These are phyloP conservation scores for Balanococcus diminutus DNA, from an alignment of 2,888 invertebrate species.

Conservation along the genomic window DNA sequence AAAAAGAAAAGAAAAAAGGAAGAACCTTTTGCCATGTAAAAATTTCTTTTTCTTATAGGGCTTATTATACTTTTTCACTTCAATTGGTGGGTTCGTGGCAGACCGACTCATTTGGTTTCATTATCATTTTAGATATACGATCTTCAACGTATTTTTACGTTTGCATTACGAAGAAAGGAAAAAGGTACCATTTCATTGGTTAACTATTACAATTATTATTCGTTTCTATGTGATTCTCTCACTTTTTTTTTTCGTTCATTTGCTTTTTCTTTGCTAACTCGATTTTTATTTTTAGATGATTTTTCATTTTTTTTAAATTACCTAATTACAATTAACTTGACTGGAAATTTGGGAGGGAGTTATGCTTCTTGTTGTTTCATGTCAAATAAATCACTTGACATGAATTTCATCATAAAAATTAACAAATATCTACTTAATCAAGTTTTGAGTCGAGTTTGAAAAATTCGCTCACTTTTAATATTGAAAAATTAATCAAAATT, in stretches of 20 bases:
- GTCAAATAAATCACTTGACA: too few species aligned
- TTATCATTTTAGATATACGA: slow-evolving; percentile 50
- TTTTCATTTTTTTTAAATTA: background rate
- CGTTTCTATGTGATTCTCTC: background rate
- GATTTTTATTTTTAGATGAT: background rate
- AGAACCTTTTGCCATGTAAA: slow-evolving; percentile 48
- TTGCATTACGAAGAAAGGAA: background rate
- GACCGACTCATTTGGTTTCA: slow-evolving; percentile 48
- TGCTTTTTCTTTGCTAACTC: background rate
- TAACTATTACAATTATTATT: slow-evolving; percentile 5
- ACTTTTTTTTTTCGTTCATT: background rate
- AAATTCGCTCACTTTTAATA: too few species aligned
- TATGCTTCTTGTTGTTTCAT: too few species aligned
- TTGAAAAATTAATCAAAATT: too few species aligned
- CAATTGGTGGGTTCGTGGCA: slow-evolving; percentile 33
- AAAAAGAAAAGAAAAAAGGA: slow-evolving; percentile 23
- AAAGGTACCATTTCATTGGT: background rate
- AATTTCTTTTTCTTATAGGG: slow-evolving; percentile 39
- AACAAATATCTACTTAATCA: too few species aligned
- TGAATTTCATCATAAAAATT: too few species aligned
- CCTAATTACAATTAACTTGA: too few species aligned
- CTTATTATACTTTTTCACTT: slow-evolving; percentile 37
- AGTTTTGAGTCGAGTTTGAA: too few species aligned
- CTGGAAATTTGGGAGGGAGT: too few species aligned
- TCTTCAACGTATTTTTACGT: background rate